Evolutionary conservation across 2,113 vertebrate genomes (phyloP), one percentile per base, ranked within the genome.

Genomic region (Nematolebias whitei): DNA sequence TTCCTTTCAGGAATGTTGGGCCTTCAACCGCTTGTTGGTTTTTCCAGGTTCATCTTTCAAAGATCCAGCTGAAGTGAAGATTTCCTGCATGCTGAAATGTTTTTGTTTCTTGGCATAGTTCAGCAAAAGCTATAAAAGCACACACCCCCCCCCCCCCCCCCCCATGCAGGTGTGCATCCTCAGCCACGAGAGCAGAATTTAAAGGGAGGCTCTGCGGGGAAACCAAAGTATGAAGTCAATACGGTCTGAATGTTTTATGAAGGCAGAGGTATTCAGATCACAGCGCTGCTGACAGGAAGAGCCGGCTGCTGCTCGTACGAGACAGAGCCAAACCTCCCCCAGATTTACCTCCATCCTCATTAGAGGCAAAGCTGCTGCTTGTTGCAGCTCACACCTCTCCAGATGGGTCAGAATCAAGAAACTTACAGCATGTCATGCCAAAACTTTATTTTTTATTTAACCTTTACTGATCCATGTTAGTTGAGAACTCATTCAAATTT

Each of bases 211-310:
- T 85, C 80, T 80, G 85, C 57, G 71, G 87, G 88, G 78, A 88
- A 89, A 75, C 8, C 29, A 87, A 84, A 88, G 63, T 47, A 85
- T 87, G 87, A 92, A 93, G 93, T 94, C 95, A 93, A 94, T 91
- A 94, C 92, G 91, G 84, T 83, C 90, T 94, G 94, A 94, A 95
- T 96, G 88, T 95, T 94, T 95, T 92, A 95, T 95, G 94, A 95
- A 95, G 92, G 93, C 91, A 90, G 93, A 94, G 94, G 83, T 93
- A 94, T 96, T 95, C 94, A 90, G 93, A 93, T 94, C 94, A 93
- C 93, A 94, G 93, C 90, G 85, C 66, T 43, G 63, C 82, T 74
- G 83, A 81, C 77, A 83, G 83, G 76, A 68, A 90, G 93, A 91
- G 91, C 80, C 63, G 76, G 68, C 76, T 74, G 91, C 91, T 87